Percentiles rank a stretch among this genome's conserved stretches.
Conservation (phyloP, 2,113 vertebrate species). For the Callithrix jacchus region DNA sequence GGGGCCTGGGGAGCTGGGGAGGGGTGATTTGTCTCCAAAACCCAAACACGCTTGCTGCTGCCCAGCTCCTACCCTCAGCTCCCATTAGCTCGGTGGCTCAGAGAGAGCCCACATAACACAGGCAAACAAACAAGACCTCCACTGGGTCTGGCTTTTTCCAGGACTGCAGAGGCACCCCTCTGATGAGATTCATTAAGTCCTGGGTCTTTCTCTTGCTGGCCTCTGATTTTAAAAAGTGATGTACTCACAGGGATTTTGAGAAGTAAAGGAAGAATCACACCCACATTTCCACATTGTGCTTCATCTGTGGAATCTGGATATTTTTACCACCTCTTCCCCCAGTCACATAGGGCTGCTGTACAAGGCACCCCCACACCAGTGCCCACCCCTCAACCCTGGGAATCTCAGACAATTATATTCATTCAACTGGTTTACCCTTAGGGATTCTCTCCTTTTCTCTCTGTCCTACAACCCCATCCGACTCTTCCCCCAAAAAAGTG, state of each 20-base stretch:
- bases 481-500: background rate
- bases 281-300: background rate
- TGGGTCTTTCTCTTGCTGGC: background rate
- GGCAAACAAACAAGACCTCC: background rate
- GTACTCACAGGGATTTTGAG: background rate
- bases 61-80: background rate
- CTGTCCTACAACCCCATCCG: background rate
- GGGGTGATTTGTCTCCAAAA: conserved; percentile 63
- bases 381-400: background rate
- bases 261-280: background rate
- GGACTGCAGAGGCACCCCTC: background rate
- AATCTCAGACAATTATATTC: background rate
- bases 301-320: background rate
- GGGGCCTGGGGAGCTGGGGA: conserved; percentile 48
- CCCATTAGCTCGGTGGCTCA: conserved; percentile 29
- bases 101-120: conserved; percentile 25
- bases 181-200: background rate
- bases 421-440: conserved; percentile 8
- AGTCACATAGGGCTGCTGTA: background rate
- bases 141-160: background rate
- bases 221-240: background rate
- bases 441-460: background rate
- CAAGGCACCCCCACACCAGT: background rate
- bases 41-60: background rate
- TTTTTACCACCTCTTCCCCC: background rate